Evolutionary conservation across 2,888 invertebrate species (phyloP), one percentile per base, ranked within the genome.

Genomic region (Hydroisotoma schaefferi): DNA sequence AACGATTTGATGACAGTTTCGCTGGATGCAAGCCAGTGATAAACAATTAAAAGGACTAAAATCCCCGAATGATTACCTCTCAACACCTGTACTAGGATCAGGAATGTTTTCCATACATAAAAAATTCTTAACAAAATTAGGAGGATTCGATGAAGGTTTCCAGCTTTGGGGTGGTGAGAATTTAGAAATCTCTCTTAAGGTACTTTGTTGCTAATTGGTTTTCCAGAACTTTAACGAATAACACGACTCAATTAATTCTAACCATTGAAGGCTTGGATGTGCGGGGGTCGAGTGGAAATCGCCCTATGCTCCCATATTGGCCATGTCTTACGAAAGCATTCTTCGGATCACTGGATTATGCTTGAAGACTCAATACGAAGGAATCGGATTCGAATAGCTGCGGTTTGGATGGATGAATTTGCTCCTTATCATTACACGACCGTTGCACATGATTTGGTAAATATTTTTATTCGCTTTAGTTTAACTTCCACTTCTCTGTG

Each of bases 371-470:
- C 27, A 4, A 15, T 51, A 15, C 28, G 26, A 22, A 57, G 51
- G 23, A 57, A 57, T 57, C 15, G 37, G n/a, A 26, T 49, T 18
- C 26, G 57, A 52, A 20, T 57, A 20, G 51, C 57, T 29, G 29
- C 44, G 15, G 52, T 57, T 1, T 57, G 57, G 57, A 26, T 57
- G 51, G 57, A 52, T 8, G 57, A 57, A n/a, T 57, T 28, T 29
- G 57, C 57, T 15, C 26, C 27, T 12, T 57, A 40, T 40, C 40
- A 40, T 15, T 40, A 40, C n/a, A 20, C 40, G 18, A 40, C 40
- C 6, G 3, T 40, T 12, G 23, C 25, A 18, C n/a, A 6, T 48
- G 40, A 15, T 20, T 15, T 40, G n/a, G 40, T 40, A 40, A 5
- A 15, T 33, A 10, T 33, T 33, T 10, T n/a, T n/a, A n/a, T n/a